Evolutionary conservation across 2,797 vertebrate species (phyloP), one percentile per base, ranked within the genome.

Genomic region (Leptodactylus fallax): DNA sequence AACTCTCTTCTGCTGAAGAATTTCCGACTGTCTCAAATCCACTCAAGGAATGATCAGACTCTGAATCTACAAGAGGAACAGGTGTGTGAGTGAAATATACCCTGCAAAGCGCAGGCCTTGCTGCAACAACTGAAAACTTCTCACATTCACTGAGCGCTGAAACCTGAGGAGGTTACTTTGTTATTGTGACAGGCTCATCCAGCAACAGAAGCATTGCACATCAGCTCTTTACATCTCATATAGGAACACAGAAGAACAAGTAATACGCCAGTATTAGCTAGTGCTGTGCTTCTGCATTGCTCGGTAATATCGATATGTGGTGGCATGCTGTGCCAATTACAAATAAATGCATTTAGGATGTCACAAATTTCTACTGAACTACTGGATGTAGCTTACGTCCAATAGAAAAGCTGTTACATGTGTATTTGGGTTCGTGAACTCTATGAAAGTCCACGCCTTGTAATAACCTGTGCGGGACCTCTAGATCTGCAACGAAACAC

Each of bases 21-120:
- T 96, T 95, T 79, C 95, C 93, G 90, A 96, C 95, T 0, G 96
- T 96, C 94, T 98, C 97, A 92, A 98, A 95, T 90, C 94, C 95
- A 90, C 96, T 97, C 95, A 99, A 92, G 76, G 97, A 98, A 92
- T 92, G 91, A 92, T 97, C 97, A 0, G 98, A 98, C 92, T 96
- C 97, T 0, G 98, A 98, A 92, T 97, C 98, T 99, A 95, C 94
- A 90, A 91, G 72, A 80, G 94, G 85, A 90, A 85, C 85, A 91
- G 90, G 91, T 91, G 93, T 90, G 89, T 93, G 91, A 94, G 91
- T 90, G 90, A 83, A 76, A 83, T 25, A 49, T 36, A 53, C 60
- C 49, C 98, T 98, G 95, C 83, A 94, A 90, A 91, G 60, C 87
- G 76, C 12, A 85, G 87, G 85, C 90, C 85, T 91, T 85, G 17